phyloP scores from a whole-genome alignment of 1,140 invertebrate species.

The Aradophagus sp. region DNA sequence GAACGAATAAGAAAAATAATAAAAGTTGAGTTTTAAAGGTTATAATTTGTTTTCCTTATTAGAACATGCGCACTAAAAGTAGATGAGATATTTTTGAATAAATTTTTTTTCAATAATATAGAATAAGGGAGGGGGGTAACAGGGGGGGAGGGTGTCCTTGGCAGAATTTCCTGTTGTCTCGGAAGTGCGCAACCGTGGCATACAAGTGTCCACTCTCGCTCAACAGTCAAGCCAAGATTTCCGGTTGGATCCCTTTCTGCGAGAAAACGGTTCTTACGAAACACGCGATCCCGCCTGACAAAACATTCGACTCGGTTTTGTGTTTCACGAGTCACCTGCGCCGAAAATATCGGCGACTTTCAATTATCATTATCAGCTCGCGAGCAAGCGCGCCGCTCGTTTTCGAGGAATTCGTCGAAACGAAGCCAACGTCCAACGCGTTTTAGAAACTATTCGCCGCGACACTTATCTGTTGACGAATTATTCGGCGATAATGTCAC shows the following conservation, averaged over 20 bases:
- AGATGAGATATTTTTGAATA: no score
- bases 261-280: constrained; percentile 16
- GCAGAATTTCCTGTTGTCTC: constrained; percentile 43
- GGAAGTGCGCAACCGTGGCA: constrained; percentile 32
- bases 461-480: no score
- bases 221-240: constrained; percentile 30
- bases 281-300: constrained; percentile 19
- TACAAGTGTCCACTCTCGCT: constrained; percentile 28
- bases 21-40: no score
- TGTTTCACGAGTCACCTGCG: background rate
- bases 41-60: no score
- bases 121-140: constrained; percentile 1
- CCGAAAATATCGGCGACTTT: constrained; percentile 19
- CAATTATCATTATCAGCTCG: constrained; percentile 31
- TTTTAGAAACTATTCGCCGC: no score
- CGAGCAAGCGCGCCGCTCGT: background rate
- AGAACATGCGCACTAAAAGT: background rate
- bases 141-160: constrained; percentile 14
- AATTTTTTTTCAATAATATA: no score
- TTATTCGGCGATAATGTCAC: no score
- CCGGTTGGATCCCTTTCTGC: constrained; percentile 24
- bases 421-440: no score
- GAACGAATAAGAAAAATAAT: no score
- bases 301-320: constrained; percentile 1
- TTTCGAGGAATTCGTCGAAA: constrained; percentile 6